A percentile compares a stretch with the other conserved stretches of the same genome.
Conservation (phyloP, 2,113 vertebrate genomes). For the Redunca redunca region DNA sequence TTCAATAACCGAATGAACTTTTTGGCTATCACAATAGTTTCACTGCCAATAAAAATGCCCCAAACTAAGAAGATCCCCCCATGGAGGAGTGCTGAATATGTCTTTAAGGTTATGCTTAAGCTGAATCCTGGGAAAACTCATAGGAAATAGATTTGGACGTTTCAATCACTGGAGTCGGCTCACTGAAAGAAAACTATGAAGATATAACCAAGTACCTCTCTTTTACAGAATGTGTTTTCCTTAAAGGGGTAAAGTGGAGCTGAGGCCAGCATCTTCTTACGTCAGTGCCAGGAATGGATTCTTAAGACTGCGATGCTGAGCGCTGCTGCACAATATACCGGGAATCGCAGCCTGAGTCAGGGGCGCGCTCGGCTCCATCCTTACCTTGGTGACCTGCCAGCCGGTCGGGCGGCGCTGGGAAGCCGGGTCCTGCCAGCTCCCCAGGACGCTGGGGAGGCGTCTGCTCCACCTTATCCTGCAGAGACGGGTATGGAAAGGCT, state of each 20-base stretch:
- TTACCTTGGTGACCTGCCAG: constrained; percentile 89
- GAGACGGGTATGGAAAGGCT: constrained; percentile 6
- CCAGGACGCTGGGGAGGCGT: constrained; percentile 82
- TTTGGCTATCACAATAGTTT: background rate
- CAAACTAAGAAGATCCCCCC: background rate
- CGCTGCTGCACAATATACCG: fast-evolving
- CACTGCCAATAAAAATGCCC: background rate
- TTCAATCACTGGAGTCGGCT: background rate
- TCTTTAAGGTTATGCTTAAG: background rate
- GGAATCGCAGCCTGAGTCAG: fast-evolving
- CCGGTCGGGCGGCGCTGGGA: constrained; percentile 83
- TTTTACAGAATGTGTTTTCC: background rate
- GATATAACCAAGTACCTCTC: background rate
- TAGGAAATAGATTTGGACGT: background rate
- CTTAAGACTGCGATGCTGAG: fast-evolving
- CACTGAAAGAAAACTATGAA: background rate
- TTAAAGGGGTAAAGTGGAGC: background rate
- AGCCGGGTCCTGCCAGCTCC: constrained; percentile 84
- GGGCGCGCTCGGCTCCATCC: background rate
- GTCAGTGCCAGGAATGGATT: background rate
- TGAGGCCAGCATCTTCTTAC: background rate
- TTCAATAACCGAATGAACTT: background rate
- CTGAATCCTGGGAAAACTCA: background rate
- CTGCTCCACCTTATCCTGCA: constrained; percentile 91
- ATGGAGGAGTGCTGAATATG: fast-evolving